Conservation (phyloP, 2,888 invertebrate species). For the Oxytorus armatus region DNA sequence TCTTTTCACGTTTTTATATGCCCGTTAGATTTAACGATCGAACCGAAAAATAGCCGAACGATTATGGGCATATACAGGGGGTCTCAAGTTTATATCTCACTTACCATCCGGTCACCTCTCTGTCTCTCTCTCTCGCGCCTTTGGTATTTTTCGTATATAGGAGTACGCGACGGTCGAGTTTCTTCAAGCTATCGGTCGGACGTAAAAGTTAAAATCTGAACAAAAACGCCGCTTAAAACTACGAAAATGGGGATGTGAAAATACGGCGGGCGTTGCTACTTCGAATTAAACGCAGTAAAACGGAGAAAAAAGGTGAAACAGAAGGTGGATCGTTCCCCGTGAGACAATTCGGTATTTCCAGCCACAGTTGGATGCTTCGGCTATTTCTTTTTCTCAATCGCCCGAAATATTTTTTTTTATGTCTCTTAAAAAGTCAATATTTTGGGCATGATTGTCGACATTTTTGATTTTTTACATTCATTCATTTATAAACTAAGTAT, state of each 20-base stretch:
- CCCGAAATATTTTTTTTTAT: background rate
- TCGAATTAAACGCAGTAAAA: conserved; percentile 34
- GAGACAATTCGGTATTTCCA: background rate
- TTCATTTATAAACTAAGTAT: background rate
- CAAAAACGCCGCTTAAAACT: background rate
- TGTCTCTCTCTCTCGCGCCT: conserved; percentile 53
- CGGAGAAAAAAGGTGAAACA: background rate
- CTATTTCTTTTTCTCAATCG: background rate
- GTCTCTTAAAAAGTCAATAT: background rate
- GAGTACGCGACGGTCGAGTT: conserved; percentile 21
- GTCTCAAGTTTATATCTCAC: conserved; percentile 69
- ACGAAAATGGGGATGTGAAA: background rate
- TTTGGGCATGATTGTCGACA: background rate
- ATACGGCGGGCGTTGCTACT: background rate
- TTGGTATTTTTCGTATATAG: conserved; percentile 19
- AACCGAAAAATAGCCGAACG: conserved; percentile 81
- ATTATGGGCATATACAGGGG: conserved; percentile 73
- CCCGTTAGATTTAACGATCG: conserved; percentile 84
- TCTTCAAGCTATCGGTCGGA: background rate
- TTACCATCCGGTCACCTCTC: conserved; percentile 50
- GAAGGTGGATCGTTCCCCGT: background rate
- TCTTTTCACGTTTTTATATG: conserved; percentile 82
- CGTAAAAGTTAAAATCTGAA: conserved; percentile 39
- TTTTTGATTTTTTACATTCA: background rate
- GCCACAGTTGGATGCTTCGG: background rate